A percentile compares a stretch with the other conserved stretches of the same genome.
phyloP scores from a whole-genome alignment of 2,888 invertebrate species.

The Hirtodrosophila trivittata region DNA sequence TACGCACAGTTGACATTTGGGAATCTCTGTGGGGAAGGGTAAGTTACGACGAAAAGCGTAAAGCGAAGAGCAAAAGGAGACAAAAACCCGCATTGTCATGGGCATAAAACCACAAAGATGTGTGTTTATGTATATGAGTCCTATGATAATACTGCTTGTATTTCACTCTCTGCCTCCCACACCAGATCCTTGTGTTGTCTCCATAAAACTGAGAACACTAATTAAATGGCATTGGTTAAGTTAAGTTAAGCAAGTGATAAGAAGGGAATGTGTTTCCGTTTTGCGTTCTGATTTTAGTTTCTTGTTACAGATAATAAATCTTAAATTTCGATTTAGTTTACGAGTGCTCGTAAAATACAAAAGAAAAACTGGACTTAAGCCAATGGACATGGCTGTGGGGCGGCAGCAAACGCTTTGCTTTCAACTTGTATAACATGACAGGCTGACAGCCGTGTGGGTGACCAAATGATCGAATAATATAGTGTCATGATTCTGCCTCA shows the following conservation, averaged over 20 bases:
- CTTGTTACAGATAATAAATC: conserved; percentile 75
- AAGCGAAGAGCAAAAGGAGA: conserved; percentile 6
- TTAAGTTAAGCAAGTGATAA: conserved; percentile 61
- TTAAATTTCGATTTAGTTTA: conserved; percentile 73
- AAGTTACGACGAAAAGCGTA: too few species aligned
- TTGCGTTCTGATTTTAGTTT: conserved; percentile 63
- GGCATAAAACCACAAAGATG: conserved; percentile 53
- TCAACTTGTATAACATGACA: neutral
- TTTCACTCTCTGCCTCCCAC: conserved; percentile 4
- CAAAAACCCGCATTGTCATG: conserved; percentile 45
- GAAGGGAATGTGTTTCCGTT: conserved; percentile 26
- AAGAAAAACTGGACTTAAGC: conserved; percentile 16
- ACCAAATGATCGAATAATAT: conserved; percentile 58
- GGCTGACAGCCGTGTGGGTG: conserved; percentile 27
- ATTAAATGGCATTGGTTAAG: conserved; percentile 67
- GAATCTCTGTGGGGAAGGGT: conserved; percentile 5
- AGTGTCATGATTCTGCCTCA: conserved; percentile 11
- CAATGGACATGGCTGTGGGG: conserved; percentile 17
- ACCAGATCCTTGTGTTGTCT: neutral
- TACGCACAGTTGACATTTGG: conserved; percentile 63
- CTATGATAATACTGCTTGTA: conserved; percentile 40
- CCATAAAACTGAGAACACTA: conserved; percentile 56
- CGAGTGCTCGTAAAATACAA: conserved; percentile 72
- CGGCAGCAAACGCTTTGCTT: neutral
- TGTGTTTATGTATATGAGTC: conserved; percentile 18